Conservation (phyloP, 1,140 invertebrate genomes). For the Monomorium pharaonis region DNA sequence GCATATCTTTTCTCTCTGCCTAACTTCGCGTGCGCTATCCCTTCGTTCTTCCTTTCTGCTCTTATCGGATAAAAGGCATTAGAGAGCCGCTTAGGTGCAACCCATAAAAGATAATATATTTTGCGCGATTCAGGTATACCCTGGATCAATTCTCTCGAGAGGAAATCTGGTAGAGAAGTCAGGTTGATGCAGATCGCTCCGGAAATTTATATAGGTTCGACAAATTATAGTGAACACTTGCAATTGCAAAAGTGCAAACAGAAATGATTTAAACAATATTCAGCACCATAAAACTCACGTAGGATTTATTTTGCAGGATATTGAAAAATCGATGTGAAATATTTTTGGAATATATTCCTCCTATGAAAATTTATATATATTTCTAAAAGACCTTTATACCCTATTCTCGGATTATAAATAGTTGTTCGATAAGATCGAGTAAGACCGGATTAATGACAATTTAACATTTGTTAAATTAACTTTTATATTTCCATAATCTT, state of each 20-base stretch:
- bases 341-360: background rate
- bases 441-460: background rate
- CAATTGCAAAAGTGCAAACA: background rate
- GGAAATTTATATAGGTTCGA: conserved; percentile 48
- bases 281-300: background rate
- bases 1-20: conserved; percentile 60
- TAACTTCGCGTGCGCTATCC: conserved; percentile 13
- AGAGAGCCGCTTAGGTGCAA: conserved; percentile 67
- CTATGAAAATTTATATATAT: background rate
- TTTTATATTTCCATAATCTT: background rate
- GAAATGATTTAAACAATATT: conserved; percentile 16
- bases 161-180: conserved; percentile 60
- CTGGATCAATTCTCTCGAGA: conserved; percentile 33
- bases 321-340: background rate
- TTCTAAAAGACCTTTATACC: background rate
- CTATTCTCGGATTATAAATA: background rate
- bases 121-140: conserved; percentile 53
- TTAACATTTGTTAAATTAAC: background rate
- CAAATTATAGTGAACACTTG: conserved; percentile 37
- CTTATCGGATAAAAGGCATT: conserved; percentile 70
- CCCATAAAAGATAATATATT: conserved; percentile 73
- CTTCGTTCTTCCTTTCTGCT: conserved; percentile 30
- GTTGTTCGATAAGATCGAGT: background rate
- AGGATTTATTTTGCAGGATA: background rate
- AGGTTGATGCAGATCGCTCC: conserved; percentile 55